phyloP scores from a whole-genome alignment of 2,888 invertebrate species.

The Ariolimax columbianus region DNA sequence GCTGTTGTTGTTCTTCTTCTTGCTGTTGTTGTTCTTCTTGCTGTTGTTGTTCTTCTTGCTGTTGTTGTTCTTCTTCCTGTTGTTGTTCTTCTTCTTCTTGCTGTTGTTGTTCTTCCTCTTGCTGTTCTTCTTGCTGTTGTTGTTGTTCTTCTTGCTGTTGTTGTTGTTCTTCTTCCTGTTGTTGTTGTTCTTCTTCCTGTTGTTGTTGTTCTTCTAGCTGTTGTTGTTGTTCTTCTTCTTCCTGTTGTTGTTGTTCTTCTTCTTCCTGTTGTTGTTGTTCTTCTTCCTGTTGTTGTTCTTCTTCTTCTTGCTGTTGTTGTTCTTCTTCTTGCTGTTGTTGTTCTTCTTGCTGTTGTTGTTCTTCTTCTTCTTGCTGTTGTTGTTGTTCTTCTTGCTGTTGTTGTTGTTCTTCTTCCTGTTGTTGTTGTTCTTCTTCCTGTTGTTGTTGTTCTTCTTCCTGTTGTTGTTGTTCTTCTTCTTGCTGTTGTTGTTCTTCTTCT shows the following conservation, averaged over 20 bases:
- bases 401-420: too few species aligned
- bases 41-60: not conserved
- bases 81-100: not conserved
- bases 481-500: not conserved
- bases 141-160: not conserved
- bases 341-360: not conserved
- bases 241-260: not conserved
- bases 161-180: not conserved
- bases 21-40: not conserved
- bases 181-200: not conserved
- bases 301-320: not conserved
- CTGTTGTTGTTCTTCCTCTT: not conserved
- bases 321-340: not conserved
- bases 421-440: too few species aligned
- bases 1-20: not conserved
- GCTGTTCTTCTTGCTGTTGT: not conserved
- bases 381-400: too few species aligned
- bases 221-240: too few species aligned
- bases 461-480: not conserved
- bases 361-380: not conserved
- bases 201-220: too few species aligned
- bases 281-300: not conserved
- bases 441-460: too few species aligned
- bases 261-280: not conserved
- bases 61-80: not conserved